A percentile compares a stretch with the other conserved stretches of the same genome.
Conservation (phyloP, 2,888 invertebrate genomes). For the Diadegma fenestrale region DNA sequence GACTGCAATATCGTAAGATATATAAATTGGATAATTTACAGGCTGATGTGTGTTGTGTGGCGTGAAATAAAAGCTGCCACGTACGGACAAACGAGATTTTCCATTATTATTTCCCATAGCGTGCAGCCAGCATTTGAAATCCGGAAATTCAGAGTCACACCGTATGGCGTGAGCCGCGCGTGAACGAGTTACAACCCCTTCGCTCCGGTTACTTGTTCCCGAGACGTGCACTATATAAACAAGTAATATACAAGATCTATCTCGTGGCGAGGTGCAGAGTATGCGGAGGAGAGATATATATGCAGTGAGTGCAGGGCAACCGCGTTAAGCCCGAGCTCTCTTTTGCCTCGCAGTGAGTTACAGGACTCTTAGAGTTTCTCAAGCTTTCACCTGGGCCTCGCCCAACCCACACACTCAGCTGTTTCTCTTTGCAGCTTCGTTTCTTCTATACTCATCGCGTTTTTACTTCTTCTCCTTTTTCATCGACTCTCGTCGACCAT, state of each 20-base stretch:
- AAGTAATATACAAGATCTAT: constrained; percentile 26
- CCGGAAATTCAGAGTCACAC: constrained; percentile 52
- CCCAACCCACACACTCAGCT: constrained; percentile 70
- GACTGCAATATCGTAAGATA: constrained; percentile 42
- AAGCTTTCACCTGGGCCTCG: constrained; percentile 81
- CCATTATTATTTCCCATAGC: constrained; percentile 65
- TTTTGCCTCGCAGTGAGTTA: constrained; percentile 66
- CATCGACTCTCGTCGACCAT: constrained; percentile 30
- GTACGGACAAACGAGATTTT: constrained; percentile 41
- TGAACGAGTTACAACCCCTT: constrained; percentile 67
- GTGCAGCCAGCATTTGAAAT: constrained; percentile 61
- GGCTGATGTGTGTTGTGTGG: constrained; percentile 21
- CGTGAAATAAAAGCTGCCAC: constrained; percentile 24
- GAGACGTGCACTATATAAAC: constrained; percentile 8
- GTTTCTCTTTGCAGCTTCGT: constrained; percentile 52
- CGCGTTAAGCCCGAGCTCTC: constrained; percentile 38
- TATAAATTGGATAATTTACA: constrained; percentile 64
- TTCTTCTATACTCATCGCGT: constrained; percentile 46
- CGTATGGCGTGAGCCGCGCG: constrained; percentile 40
- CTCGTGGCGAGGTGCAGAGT: constrained; percentile 36
- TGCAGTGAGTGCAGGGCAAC: constrained; percentile 27
- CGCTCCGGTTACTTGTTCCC: constrained; percentile 29
- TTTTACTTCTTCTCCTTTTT: constrained; percentile 48
- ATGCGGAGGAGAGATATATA: constrained; percentile 45
- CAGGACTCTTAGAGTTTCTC: constrained; percentile 76